These are phyloP conservation scores for Sardinella longiceps DNA, from an alignment of 2,797 vertebrate species.

Conservation along the genomic window DNA sequence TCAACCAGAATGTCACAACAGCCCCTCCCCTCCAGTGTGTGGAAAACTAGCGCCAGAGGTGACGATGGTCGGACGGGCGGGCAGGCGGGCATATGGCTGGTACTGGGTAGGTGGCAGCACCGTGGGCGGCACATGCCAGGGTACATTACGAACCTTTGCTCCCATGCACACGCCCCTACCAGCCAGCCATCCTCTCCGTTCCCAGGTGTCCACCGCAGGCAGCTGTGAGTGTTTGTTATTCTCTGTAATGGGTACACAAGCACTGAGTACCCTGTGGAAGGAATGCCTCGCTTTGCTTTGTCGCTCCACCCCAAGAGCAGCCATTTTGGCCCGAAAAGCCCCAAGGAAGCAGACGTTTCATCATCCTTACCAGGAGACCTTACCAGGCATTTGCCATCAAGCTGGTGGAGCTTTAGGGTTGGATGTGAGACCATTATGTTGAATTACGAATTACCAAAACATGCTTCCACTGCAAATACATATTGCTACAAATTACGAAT, in stretches of 20 bases:
- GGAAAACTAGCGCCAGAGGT: background rate
- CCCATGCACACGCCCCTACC: background rate
- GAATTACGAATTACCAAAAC: no score
- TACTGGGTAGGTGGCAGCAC: background rate
- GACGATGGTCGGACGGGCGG: background rate
- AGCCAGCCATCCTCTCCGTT: background rate
- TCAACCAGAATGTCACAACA: background rate
- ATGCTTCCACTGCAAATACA: background rate
- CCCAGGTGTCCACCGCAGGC: background rate
- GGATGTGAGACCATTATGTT: background rate
- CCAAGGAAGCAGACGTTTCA: background rate
- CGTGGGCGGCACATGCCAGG: background rate
- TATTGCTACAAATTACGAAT: background rate
- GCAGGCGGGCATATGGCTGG: background rate
- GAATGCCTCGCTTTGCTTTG: background rate
- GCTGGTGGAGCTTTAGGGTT: background rate
- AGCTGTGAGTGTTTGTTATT: conserved; percentile 26
- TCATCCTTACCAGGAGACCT: background rate
- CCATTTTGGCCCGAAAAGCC: background rate
- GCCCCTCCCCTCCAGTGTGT: background rate
- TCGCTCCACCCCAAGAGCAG: background rate
- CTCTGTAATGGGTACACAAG: conserved; percentile 26
- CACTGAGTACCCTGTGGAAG: conserved; percentile 13
- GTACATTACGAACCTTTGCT: conserved; percentile 7
- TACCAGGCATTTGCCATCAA: background rate